Conservation (phyloP, 2,113 vertebrate genomes). For the Maccullochella peelii region DNA sequence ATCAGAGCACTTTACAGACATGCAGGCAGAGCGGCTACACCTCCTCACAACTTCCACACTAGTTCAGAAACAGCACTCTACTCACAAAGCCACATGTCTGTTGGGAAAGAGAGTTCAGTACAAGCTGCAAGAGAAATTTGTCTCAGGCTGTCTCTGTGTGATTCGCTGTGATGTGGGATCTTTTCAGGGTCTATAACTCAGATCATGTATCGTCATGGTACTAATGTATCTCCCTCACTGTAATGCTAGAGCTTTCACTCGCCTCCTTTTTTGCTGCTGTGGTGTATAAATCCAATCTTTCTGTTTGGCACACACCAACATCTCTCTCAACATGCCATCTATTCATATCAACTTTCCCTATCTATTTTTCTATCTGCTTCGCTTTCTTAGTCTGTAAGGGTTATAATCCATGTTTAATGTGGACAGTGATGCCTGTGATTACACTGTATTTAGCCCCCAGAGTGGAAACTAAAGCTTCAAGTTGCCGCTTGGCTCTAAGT, state of each 20-base stretch:
- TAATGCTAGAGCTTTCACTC: slow-evolving; percentile 7
- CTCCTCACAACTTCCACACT: slow-evolving; percentile 23
- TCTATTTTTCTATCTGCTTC: not conserved
- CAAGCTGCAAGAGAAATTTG: slow-evolving; percentile 3
- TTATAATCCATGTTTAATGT: not conserved
- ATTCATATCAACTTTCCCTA: not conserved
- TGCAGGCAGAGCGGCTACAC: slow-evolving; percentile 5
- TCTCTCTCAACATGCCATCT: not conserved
- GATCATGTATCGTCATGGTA: not conserved
- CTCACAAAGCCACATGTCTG: slow-evolving; percentile 21
- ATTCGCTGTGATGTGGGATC: slow-evolving; percentile 5
- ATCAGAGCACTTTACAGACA: slow-evolving; percentile 1
- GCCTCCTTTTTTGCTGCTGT: not conserved
- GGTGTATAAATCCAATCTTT: not conserved
- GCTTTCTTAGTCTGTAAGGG: not conserved
- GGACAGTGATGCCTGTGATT: slow-evolving; percentile 24
- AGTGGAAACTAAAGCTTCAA: slow-evolving; percentile 11
- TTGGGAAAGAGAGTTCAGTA: slow-evolving; percentile 6
- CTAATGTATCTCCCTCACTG: not conserved
- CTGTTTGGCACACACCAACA: not conserved
- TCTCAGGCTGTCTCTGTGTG: not conserved
- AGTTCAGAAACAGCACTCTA: slow-evolving; percentile 15
- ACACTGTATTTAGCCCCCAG: not conserved
- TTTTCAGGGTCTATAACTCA: not conserved
- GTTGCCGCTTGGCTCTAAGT: not conserved